A percentile compares a stretch with the other conserved stretches of the same genome.
Conservation (phyloP, 2,113 vertebrate species). For the Bufo gargarizans region DNA sequence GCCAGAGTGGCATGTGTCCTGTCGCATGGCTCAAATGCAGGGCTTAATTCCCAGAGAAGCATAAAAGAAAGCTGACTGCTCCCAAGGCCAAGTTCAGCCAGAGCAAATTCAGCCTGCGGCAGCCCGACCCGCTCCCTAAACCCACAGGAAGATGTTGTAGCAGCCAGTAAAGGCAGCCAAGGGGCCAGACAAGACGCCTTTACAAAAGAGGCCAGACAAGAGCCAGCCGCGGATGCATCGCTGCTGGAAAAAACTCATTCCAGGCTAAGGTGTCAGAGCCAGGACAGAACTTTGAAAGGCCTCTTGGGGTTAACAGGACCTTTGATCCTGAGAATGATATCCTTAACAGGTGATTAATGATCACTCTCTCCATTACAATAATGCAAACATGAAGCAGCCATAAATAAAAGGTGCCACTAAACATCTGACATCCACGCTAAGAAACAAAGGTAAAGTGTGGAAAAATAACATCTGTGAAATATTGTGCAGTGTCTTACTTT, state of each 20-base stretch:
- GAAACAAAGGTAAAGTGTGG: background rate
- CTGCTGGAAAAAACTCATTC: constrained; percentile 65
- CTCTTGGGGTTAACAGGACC: constrained; percentile 31
- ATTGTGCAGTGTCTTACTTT: background rate
- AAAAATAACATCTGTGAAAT: background rate
- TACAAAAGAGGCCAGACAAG: constrained; percentile 65
- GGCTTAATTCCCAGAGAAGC: constrained; percentile 57
- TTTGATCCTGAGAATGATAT: constrained; percentile 43
- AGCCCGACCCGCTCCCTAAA: constrained; percentile 63
- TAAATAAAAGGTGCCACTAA: constrained; percentile 9
- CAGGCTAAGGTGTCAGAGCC: constrained; percentile 61
- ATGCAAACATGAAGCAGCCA: background rate
- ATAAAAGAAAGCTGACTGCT: constrained; percentile 44
- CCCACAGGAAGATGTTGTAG: constrained; percentile 62
- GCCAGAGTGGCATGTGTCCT: constrained; percentile 43
- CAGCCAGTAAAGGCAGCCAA: constrained; percentile 68
- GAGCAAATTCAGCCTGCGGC: constrained; percentile 51
- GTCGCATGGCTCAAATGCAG: constrained; percentile 48
- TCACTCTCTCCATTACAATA: constrained; percentile 47
- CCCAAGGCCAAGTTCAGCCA: constrained; percentile 48
- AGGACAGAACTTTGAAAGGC: constrained; percentile 36
- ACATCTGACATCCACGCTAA: background rate
- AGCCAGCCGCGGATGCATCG: constrained; percentile 66
- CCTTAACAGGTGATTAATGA: constrained; percentile 43
- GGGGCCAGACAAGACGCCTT: constrained; percentile 61